Conservation (phyloP, 2,113 vertebrate genomes). For the Grantiella picta region DNA sequence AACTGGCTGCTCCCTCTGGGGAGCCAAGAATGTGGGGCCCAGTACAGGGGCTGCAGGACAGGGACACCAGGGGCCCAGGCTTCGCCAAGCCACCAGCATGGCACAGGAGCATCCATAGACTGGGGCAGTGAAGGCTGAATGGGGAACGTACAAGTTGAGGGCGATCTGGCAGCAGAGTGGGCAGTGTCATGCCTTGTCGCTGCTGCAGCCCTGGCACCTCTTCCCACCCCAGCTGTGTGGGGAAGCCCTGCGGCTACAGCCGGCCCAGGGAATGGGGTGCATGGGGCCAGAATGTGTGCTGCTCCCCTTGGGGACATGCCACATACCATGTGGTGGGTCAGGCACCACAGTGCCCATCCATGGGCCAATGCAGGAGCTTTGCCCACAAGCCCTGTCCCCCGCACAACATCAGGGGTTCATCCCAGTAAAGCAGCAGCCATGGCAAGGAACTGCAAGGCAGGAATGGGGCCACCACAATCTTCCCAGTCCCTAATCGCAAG, state of each 20-base stretch:
- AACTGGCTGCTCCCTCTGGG: constrained; percentile 4
- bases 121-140: accelerated
- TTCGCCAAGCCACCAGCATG: background rate
- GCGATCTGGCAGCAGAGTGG: background rate
- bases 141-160: background rate
- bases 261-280: background rate
- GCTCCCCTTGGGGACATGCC: accelerated
- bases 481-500: constrained; percentile 10
- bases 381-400: background rate
- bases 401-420: accelerated
- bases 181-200: background rate
- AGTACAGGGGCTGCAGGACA: accelerated
- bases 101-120: background rate
- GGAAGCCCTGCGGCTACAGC: background rate
- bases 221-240: background rate
- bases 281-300: accelerated
- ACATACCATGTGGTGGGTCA: background rate
- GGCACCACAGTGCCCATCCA: accelerated
- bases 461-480: background rate
- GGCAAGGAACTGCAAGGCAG: background rate
- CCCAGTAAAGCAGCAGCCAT: accelerated
- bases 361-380: background rate
- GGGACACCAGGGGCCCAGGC: background rate
- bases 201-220: background rate
- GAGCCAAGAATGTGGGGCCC: background rate